These are phyloP conservation scores for Drosophila albomicans DNA, from an alignment of 1,140 invertebrate species.

Conservation along the genomic window DNA sequence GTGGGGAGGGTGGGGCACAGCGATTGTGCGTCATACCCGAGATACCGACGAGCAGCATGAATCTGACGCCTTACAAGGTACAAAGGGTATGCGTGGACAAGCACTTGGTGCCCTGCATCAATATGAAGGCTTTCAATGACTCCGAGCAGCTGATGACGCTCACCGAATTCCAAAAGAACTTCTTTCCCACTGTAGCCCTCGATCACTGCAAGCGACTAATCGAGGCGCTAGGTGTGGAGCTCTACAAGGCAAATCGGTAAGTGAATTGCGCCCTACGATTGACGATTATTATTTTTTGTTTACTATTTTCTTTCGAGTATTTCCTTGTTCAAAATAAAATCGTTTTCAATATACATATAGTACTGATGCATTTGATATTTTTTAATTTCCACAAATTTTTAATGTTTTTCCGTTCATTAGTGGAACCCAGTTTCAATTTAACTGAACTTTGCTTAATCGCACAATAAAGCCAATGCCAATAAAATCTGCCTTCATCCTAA, in stretches of 20 bases:
- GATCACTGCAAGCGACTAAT: constrained; percentile 91
- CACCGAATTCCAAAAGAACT: constrained; percentile 91
- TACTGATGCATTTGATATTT: too few relatives aligned
- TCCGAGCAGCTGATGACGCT: constrained; percentile 92
- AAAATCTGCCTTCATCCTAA: too few relatives aligned
- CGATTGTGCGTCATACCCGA: constrained; percentile 76
- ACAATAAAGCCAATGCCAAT: too few relatives aligned
- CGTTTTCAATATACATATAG: too few relatives aligned
- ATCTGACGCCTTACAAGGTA: constrained; percentile 87
- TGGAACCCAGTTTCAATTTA: too few relatives aligned
- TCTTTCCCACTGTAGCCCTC: constrained; percentile 91
- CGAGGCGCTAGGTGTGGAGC: constrained; percentile 91
- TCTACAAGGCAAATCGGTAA: constrained; percentile 93
- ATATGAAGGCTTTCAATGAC: constrained; percentile 93
- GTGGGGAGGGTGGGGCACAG: constrained; percentile 66
- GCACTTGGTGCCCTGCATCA: constrained; percentile 93
- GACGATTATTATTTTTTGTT: too few relatives aligned
- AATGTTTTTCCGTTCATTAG: too few relatives aligned
- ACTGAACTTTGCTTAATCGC: too few relatives aligned
- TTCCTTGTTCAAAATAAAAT: too few relatives aligned
- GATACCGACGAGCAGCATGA: constrained; percentile 73
- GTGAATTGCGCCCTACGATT: constrained; percentile 64
- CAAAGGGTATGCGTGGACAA: constrained; percentile 92
- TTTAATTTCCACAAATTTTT: too few relatives aligned
- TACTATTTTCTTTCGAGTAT: too few relatives aligned